Base-by-base conservation (phyloP, 2,113 vertebrate genomes). In the Seriola quinqueradiata region DNA sequence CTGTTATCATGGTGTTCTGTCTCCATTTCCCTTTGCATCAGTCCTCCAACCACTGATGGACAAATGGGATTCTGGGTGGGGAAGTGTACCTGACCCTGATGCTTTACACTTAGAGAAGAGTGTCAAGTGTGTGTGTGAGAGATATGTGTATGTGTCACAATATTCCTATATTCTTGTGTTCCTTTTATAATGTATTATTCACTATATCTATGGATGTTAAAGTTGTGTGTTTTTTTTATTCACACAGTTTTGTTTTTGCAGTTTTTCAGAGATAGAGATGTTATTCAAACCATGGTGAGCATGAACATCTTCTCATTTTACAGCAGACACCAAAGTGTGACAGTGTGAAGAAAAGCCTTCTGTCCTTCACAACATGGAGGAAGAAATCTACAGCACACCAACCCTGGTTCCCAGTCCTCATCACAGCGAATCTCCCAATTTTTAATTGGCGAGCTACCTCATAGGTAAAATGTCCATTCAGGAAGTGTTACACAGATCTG, bases 1-100 rank as follows among this genome's bases (percentile, higher is more conserved):
- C 79, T 92, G 91, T 93, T 91, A 87, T 94, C 88, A 89, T 91
- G 88, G 88, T 86, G 76, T 92, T 84, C 66, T 54, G 83, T 91
- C 70, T 82, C 86, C 57, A 72, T 87, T 89, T 75, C 70, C 79
- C 80, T 79, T 83, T 61, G 60, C 82, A 84, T 90, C 66, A 61
- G 28, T 82, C 74, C 28, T 70, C 14, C 77, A 73, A 90, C 87
- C 78, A 66, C 61, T 73, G 60, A 91, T 76, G 79, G 68, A 63
- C 66, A 71, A 58, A 83, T 46, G 21, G 32, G n/a, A 58, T 25
- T 42, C 68, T n/a, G 48, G 70, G 38, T 50, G 28, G 25, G 11
- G 58, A 44, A 58, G 55, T 50, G 25, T 58, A 12, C 38, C 3
- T 84, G 79, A 77, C 65, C 48, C 36, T 48, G 64, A 58, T 52